Percentiles rank a stretch among this genome's conserved stretches.
phyloP scores from a whole-genome alignment of 2,113 vertebrate species.

The Melanotaenia duboulayi region DNA sequence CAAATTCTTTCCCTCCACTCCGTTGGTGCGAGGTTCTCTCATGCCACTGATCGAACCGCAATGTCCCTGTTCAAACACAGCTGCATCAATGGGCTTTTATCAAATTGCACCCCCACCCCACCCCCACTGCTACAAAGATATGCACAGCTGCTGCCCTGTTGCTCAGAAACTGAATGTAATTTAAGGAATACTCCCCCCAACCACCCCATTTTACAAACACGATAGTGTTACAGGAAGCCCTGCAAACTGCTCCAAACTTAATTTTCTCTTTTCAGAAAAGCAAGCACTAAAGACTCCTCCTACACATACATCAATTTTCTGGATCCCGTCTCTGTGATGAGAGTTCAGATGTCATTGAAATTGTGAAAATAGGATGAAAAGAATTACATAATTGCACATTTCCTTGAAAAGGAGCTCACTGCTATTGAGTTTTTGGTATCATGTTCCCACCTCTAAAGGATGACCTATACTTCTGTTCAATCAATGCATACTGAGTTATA shows the following conservation, averaged over 20 bases:
- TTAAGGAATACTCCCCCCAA: slow-evolving; percentile 62
- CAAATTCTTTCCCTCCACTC: slow-evolving; percentile 28
- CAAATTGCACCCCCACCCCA: slow-evolving; percentile 31
- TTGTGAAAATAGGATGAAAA: slow-evolving; percentile 40
- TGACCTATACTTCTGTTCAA: slow-evolving; percentile 44
- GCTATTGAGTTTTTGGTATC: slow-evolving; percentile 66
- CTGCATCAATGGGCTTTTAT: slow-evolving; percentile 77
- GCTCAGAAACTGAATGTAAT: slow-evolving; percentile 82
- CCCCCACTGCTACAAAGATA: slow-evolving; percentile 72
- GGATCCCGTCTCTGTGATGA: slow-evolving; percentile 45
- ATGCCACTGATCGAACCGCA: slow-evolving; percentile 67
- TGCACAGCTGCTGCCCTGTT: slow-evolving; percentile 83
- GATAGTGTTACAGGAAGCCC: slow-evolving; percentile 74
- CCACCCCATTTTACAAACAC: slow-evolving; percentile 58
- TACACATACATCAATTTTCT: slow-evolving; percentile 41
- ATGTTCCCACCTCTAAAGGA: slow-evolving; percentile 47
- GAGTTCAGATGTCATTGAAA: slow-evolving; percentile 63
- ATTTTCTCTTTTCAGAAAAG: slow-evolving; percentile 41
- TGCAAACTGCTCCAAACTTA: slow-evolving; percentile 58
- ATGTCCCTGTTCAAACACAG: slow-evolving; percentile 80
- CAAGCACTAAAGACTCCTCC: slow-evolving; percentile 23
- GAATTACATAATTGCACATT: slow-evolving; percentile 63
- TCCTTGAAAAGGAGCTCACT: slow-evolving; percentile 11
- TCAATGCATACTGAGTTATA: slow-evolving; percentile 63
- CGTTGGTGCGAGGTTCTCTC: slow-evolving; percentile 28